A percentile compares a stretch with the other conserved stretches of the same genome.
These are phyloP conservation scores for Todus mexicanus DNA, from an alignment of 2,797 vertebrate species.

Conservation along the genomic window DNA sequence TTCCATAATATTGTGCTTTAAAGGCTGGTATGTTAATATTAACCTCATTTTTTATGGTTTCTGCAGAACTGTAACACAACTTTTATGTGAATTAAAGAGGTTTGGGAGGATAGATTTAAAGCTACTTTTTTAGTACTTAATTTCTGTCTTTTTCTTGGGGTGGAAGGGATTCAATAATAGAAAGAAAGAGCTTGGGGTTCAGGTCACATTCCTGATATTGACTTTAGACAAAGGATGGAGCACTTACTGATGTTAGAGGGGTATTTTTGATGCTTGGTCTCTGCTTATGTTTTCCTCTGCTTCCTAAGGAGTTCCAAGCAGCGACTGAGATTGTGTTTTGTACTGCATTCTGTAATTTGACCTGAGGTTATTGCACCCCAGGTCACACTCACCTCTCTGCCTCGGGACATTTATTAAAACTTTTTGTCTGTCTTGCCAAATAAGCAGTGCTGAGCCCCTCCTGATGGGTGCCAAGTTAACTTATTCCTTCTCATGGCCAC, in stretches of 20 bases:
- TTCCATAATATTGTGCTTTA: background rate
- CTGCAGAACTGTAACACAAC: background rate
- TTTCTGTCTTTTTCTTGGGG: background rate
- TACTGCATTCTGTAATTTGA: slow-evolving; percentile 2
- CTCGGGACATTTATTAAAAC: background rate
- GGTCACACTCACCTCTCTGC: background rate
- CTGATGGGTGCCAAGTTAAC: background rate
- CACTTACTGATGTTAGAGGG: background rate
- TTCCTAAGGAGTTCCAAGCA: background rate
- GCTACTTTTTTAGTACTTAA: background rate
- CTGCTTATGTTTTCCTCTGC: background rate
- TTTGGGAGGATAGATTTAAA: background rate
- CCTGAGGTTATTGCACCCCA: background rate
- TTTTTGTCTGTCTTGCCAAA: background rate
- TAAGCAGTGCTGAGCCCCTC: background rate
- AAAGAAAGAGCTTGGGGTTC: background rate
- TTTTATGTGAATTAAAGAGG: background rate
- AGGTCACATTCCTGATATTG: background rate
- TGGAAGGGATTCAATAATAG: background rate
- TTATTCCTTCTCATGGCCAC: background rate
- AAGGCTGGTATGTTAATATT: background rate
- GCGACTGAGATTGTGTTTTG: background rate
- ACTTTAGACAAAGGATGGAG: background rate
- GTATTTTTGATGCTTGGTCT: background rate
- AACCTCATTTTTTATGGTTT: background rate